Evolutionary conservation across 1,140 invertebrate species (phyloP).

Genomic region (Himalopsyche phryganea): DNA sequence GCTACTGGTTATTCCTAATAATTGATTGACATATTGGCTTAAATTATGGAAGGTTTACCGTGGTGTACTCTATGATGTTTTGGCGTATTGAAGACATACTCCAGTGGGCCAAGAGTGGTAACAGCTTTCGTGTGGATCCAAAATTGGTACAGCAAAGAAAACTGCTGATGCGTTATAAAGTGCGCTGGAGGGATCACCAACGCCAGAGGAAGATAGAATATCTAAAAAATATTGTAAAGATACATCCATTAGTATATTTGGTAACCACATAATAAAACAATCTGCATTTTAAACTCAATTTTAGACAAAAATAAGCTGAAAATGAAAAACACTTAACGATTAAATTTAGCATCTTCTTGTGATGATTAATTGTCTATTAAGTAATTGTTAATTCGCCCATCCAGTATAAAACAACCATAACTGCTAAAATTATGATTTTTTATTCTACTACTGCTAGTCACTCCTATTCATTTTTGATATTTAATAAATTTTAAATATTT

Average conservation of each 20-base stretch:
- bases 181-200: slow-evolving; percentile 79
- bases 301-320: no score
- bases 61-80: slow-evolving; percentile 89
- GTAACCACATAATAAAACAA: background rate
- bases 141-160: slow-evolving; percentile 87
- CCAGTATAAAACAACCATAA: no score
- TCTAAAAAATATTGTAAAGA: slow-evolving; percentile 47
- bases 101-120: slow-evolving; percentile 72
- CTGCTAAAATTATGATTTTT: no score
- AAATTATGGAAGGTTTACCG: no score
- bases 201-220: slow-evolving; percentile 83
- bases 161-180: slow-evolving; percentile 79
- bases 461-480: no score
- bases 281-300: no score
- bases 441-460: no score
- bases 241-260: background rate
- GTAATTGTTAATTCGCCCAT: background rate
- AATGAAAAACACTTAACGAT: background rate
- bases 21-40: no score
- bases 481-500: no score
- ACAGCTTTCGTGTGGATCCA: slow-evolving; percentile 89
- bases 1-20: no score
- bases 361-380: background rate
- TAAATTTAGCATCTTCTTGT: background rate
- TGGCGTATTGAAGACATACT: slow-evolving; percentile 84